These are phyloP conservation scores for Parazoanthus darwini DNA, from an alignment of 92 coral and sea anemone genomes.

Conservation along the genomic window DNA sequence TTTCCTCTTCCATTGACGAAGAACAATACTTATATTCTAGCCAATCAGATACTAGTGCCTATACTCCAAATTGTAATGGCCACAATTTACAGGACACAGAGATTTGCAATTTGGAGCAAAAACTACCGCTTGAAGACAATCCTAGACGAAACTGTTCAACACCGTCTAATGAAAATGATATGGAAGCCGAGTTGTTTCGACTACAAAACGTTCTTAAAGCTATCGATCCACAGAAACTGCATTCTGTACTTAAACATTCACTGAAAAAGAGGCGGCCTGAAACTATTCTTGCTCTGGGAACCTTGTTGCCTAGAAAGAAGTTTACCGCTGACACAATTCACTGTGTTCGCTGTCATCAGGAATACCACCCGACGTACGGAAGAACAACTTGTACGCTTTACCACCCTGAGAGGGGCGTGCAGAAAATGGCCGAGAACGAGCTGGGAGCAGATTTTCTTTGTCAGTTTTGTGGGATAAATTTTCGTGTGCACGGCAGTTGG, in stretches of 20 bases:
- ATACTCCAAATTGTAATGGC: constrained; percentile 21
- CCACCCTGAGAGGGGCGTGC: constrained; percentile 67
- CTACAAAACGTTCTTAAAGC: constrained; percentile 64
- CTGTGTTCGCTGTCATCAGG: constrained; percentile 91
- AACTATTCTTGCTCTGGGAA: constrained; percentile 57
- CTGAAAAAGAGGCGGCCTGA: constrained; percentile 59
- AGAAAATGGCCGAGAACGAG: constrained; percentile 51
- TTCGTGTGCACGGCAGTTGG: constrained; percentile 60
- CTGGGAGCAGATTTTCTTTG: constrained; percentile 68
- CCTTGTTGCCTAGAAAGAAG: constrained; percentile 66
- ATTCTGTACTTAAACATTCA: constrained; percentile 58
- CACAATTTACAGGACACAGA: constrained; percentile 28
- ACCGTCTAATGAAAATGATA: constrained; percentile 42
- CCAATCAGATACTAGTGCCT: constrained; percentile 40
- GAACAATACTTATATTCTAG: constrained; percentile 31
- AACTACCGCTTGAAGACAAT: not conserved
- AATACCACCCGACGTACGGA: constrained; percentile 70
- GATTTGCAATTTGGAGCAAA: constrained; percentile 8
- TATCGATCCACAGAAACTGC: constrained; percentile 78
- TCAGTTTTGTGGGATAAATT: constrained; percentile 58
- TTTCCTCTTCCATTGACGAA: constrained; percentile 65
- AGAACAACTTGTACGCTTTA: constrained; percentile 58
- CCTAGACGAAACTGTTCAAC: not conserved
- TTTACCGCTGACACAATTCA: constrained; percentile 84
- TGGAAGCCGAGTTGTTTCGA: constrained; percentile 62